phyloP scores from a whole-genome alignment of 2,888 invertebrate genomes.

The Gymnocheta viridis region DNA sequence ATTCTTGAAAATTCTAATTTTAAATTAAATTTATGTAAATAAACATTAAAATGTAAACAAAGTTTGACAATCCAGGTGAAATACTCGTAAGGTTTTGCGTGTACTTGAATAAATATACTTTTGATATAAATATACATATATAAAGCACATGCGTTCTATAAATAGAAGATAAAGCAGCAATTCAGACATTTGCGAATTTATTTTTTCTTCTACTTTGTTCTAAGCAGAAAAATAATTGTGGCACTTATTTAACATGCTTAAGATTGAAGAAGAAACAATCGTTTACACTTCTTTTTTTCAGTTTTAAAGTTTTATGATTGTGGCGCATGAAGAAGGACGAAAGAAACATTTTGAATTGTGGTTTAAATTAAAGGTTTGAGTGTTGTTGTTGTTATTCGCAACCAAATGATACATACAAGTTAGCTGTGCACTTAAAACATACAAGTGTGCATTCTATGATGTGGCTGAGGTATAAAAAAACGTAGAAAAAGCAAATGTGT shows the following conservation, averaged over 20 bases:
- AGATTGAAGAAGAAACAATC: no score
- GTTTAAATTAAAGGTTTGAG: neutral
- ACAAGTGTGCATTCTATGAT: neutral
- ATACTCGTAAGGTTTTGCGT: no score
- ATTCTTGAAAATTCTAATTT: no score
- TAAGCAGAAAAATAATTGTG: neutral
- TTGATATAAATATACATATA: no score
- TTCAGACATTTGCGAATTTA: neutral
- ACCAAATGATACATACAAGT: neutral
- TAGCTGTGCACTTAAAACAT: conserved; percentile 18
- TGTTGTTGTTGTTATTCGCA: neutral
- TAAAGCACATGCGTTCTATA: no score
- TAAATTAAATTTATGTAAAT: no score
- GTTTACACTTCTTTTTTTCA: no score
- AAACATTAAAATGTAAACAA: no score
- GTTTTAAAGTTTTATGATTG: no score
- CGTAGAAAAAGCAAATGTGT: neutral
- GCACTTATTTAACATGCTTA: neutral
- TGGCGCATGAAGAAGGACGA: neutral
- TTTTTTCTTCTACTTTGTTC: neutral
- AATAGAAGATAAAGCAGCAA: neutral
- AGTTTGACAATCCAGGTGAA: no score
- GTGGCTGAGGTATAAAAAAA: neutral
- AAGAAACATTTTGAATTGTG: conserved; percentile 14
- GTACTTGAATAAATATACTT: no score